Percentiles rank a stretch among this genome's conserved stretches.
phyloP scores from a whole-genome alignment of 2,113 vertebrate genomes.

The Micronisus gabar region DNA sequence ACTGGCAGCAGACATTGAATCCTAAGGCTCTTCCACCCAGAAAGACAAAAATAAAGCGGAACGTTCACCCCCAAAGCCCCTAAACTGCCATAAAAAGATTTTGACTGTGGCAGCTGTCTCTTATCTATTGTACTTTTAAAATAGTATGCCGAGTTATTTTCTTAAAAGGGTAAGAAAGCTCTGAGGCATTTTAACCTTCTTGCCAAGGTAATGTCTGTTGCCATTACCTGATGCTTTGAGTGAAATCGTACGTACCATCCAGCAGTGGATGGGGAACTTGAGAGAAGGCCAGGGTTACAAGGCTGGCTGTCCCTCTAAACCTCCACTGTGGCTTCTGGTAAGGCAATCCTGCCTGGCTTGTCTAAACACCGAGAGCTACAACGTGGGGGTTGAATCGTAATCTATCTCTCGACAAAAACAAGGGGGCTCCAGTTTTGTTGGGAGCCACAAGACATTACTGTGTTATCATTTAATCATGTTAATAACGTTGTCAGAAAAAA shows the following conservation, averaged over 20 bases:
- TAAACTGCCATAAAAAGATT: neutral
- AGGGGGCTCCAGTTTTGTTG: neutral
- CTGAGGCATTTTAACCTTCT: neutral
- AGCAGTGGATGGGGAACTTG: neutral
- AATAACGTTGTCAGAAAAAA: neutral
- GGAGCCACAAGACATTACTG: neutral
- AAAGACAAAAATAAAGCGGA: constrained; percentile 17
- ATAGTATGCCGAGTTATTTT: neutral
- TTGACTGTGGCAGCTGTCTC: neutral
- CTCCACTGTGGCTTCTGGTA: neutral
- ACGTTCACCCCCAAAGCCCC: neutral
- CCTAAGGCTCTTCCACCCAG: neutral
- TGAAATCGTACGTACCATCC: neutral
- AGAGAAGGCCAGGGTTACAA: neutral
- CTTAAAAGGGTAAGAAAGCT: neutral
- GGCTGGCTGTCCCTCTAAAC: neutral
- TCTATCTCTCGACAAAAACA: neutral
- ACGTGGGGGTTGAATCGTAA: neutral
- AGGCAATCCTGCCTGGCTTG: neutral
- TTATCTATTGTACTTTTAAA: constrained; percentile 12
- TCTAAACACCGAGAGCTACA: neutral
- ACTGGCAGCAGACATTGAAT: neutral
- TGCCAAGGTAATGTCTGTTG: neutral
- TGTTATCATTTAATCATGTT: neutral
- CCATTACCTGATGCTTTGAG: neutral